Base-by-base conservation (phyloP, 2,888 invertebrate genomes). In the Trachelus troglodyta region DNA sequence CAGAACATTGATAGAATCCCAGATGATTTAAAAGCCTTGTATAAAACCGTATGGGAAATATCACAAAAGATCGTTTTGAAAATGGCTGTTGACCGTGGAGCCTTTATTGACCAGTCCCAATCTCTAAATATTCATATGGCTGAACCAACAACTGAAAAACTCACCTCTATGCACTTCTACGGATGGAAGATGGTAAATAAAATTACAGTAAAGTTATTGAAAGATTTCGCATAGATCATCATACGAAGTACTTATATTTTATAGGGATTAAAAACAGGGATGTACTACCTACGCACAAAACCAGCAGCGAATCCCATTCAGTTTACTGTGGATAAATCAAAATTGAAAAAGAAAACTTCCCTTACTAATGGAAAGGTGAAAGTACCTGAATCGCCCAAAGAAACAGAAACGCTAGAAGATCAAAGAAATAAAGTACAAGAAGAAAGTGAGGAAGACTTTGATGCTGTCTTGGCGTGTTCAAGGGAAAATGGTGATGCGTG, bases 251-350 rank as follows among this genome's bases (percentile, higher is more conserved):
- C 80, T 30, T 33, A 23, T 11, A 15, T 31, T 33, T 71, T 71
- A 15, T 85, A 93, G 93, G 94, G 94, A 40, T 88, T 94, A 81
- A 95, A 95, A 88, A 95, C 99, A 1, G 99, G 99, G 76, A 99
- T 99, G 99, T 99, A 99, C 92, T 99, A 99, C 91, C 93, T 99
- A 83, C 94, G 99, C 75, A 99, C 98, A 0, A 98, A 98, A 90
- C 98, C 99, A 11, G 99, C 99, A 0, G 98, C 97, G 1, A 96
- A 97, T 91, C 98, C 99, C 9, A 98, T 99, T 85, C 98, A 99
- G 90, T 99, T 99, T 91, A 99, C 99, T 0, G 98, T 99, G 0
- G 98, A 99, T 92, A 99, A 99, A 90, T 92, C 93, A 0, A 95
- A 94, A 86, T 90, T 96, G 34, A 89, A 81, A 79, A 89, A 85